Evolutionary conservation across 2,113 vertebrate species (phyloP).

Genomic region (Atractosteus spatula): DNA sequence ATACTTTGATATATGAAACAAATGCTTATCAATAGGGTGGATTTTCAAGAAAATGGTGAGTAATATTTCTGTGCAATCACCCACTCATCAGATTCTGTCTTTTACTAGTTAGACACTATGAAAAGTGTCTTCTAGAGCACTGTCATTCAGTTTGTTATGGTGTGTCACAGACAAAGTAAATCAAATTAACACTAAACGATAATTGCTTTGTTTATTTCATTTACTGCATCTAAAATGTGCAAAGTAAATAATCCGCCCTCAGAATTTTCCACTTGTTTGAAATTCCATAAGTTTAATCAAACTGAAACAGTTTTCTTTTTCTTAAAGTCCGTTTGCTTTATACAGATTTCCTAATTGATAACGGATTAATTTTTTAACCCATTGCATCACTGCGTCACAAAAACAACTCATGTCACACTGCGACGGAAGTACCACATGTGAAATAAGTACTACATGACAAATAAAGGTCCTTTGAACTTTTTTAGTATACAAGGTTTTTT

Average conservation of each 20-base stretch:
- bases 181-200: conserved; percentile 16
- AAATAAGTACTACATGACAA: conserved; percentile 4
- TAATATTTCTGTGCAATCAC: conserved; percentile 34
- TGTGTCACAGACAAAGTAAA: conserved; percentile 18
- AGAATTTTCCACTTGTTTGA: conserved; percentile 65
- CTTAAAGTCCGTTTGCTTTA: conserved; percentile 56
- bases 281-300: conserved; percentile 72
- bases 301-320: conserved; percentile 58
- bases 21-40: conserved; percentile 20
- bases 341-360: conserved; percentile 71
- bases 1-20: conserved; percentile 20
- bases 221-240: conserved; percentile 13
- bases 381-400: conserved; percentile 72
- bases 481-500: too few species aligned
- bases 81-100: conserved; percentile 26
- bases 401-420: conserved; percentile 53
- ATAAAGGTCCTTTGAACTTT: not conserved
- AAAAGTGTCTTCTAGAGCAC: not conserved
- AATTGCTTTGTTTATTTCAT: conserved; percentile 1
- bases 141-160: conserved; percentile 10
- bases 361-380: conserved; percentile 59
- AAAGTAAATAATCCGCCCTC: conserved; percentile 49
- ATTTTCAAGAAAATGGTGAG: conserved; percentile 36
- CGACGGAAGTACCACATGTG: conserved; percentile 60
- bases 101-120: conserved; percentile 19